Evolutionary conservation across 2,797 vertebrate species (phyloP), one percentile per base, ranked within the genome.

Genomic region (Tarsius wallacei): DNA sequence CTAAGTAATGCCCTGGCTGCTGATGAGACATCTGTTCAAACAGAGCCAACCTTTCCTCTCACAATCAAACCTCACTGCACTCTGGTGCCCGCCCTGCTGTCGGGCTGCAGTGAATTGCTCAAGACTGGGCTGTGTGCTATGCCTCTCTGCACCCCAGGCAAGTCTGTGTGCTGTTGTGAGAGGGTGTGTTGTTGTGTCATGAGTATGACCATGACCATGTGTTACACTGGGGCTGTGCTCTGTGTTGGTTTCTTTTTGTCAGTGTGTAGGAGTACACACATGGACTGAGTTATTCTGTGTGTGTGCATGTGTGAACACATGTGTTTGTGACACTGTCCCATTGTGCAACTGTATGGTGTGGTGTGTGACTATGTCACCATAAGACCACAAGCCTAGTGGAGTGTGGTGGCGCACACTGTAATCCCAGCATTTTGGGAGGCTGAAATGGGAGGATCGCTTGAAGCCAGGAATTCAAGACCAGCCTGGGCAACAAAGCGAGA

Each of bases 1-100:
- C 91, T 94, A 92, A 74, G 94, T 73, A 98, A 94, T 21, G 59
- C 14, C 55, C 73, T 55, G 28, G 89, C 70, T 96, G 81, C 93
- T 96, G 76, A 42, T 16, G 49, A 74, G 83, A 81, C 94, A 98
- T 96, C 98, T 98, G 95, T 90, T 95, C 90, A 90, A 96, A 97
- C 94, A 89, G 95, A 93, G 76, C 4, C 91, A 91, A 71, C 85
- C 82, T 97, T 97, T 96, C 64, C 61, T 53, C 19, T 49, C 53
- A 31, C 22, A 7, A 57, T 7, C 95, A 26, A 42, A 42, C 57
- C 92, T 83, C 84, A 11, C 28, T 11, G 15, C 57, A 15, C 7
- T 93, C 1, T 0, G 0, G 0, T 3, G 47, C 70, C 90, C 78
- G 49, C 42, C 49, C 78, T 78, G 80, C 1, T 0, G 0, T 9